Evolutionary conservation across 2,797 vertebrate species (phyloP).

Genomic region (Atherinosoma microstoma): DNA sequence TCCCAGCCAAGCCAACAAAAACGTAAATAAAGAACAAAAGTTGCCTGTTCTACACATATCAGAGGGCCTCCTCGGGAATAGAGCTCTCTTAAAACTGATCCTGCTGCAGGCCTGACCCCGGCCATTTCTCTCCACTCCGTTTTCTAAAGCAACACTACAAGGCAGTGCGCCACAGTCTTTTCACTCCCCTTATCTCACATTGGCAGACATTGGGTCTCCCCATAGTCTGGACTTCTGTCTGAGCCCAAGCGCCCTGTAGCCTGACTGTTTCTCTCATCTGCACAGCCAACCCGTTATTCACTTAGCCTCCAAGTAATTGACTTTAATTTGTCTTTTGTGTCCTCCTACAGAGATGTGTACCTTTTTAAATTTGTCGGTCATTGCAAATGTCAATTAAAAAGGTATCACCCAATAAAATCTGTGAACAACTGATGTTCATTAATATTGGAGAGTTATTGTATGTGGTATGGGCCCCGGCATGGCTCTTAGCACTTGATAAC

Average conservation of each 20-base stretch:
- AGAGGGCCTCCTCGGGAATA: constrained; percentile 64
- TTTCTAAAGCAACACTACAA: constrained; percentile 69
- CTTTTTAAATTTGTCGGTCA: constrained; percentile 64
- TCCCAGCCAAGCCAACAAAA: constrained; percentile 72
- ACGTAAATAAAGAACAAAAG: constrained; percentile 83
- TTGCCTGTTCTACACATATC: constrained; percentile 76
- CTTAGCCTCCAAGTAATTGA: constrained; percentile 72
- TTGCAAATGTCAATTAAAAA: constrained; percentile 80
- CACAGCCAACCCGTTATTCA: constrained; percentile 60
- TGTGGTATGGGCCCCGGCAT: constrained; percentile 75
- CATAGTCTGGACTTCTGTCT: constrained; percentile 66
- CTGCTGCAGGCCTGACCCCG: constrained; percentile 67
- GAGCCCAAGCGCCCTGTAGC: constrained; percentile 59
- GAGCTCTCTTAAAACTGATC: constrained; percentile 74
- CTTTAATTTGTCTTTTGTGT: constrained; percentile 81
- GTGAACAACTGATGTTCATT: constrained; percentile 83
- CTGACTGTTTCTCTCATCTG: constrained; percentile 64
- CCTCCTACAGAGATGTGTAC: constrained; percentile 62
- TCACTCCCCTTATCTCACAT: constrained; percentile 71
- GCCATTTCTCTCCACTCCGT: constrained; percentile 59
- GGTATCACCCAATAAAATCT: constrained; percentile 80
- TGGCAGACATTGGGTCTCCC: constrained; percentile 75
- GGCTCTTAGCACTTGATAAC: constrained; percentile 74
- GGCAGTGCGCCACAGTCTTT: constrained; percentile 55
- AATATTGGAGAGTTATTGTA: constrained; percentile 84